Base-by-base conservation (phyloP, 1,140 invertebrate species). In the Sminthurides bifidus region DNA sequence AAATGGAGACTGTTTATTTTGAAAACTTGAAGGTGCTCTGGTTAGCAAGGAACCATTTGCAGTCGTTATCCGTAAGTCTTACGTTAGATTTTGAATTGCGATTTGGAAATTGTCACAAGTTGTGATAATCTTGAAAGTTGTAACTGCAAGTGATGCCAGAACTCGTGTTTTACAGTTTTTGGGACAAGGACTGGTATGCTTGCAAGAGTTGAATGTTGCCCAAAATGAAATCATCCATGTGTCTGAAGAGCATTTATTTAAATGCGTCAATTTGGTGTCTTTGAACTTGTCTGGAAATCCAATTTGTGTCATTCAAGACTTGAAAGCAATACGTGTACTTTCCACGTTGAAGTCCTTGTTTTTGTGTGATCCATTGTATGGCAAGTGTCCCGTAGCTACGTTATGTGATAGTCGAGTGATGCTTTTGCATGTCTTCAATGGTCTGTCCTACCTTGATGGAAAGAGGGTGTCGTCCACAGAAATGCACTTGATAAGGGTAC, bases 281-380 rank as follows among this genome's bases (percentile, higher is more conserved):
- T 31, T 61, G 1, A 61, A 61, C 33, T 31, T 61, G 3, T 58
- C 59, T 29, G 59, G 55, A 27, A 61, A 61, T 56, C 55, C 55
- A 37, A 17, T 61, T 5, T 58, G 54, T 27, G 58, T 58, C 8
- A 17, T 58, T 5, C 59, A 58, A 54, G 59, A 61, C 37, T 24
- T 61, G 2, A 15, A 48, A 26, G 55, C 56, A 21, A 14, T 58
- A 1, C 58, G 55, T 29, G 52, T 44, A n/a, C 41, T 58, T 6
- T 8, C 38, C 6, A 58, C n/a, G 31, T 23, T 58, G 3, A 29
- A 49, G 19, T 17, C 29, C 2, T 37, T 61, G 6, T 46, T 26
- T 40, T 31, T 61, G 33, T 29, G 35, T 26, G 60, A 61, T 29
- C 51, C 60, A 50, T 21, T 54, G 29, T 58, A 58, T 52, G 60